These are phyloP conservation scores for Cyclina sinensis DNA, from an alignment of 1,140 invertebrate species.

Conservation along the genomic window DNA sequence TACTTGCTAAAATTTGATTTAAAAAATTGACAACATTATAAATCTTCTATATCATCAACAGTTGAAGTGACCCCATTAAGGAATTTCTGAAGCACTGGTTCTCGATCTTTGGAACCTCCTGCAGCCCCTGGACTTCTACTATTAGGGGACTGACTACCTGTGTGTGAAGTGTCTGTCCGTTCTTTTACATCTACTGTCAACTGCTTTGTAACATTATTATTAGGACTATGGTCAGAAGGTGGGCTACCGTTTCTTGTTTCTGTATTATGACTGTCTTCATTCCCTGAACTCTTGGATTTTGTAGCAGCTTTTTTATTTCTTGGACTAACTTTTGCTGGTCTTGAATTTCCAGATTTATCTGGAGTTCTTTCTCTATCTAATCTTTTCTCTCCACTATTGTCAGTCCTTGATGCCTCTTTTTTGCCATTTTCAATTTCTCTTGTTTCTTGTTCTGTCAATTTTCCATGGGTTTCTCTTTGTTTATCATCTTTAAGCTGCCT, in stretches of 20 bases:
- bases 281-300: constrained; percentile 46
- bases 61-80: constrained; percentile 60
- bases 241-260: constrained; percentile 18
- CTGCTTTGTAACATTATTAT: constrained; percentile 32
- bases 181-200: constrained; percentile 21
- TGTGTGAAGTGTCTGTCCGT: constrained; percentile 5
- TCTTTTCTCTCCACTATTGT: background rate
- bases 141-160: constrained; percentile 18
- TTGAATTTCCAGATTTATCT: constrained; percentile 29
- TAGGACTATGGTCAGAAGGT: constrained; percentile 20
- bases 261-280: background rate
- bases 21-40: constrained; percentile 31
- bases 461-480: background rate
- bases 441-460: background rate
- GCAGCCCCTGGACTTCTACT: constrained; percentile 30
- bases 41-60: constrained; percentile 66
- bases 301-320: constrained; percentile 21
- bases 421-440: background rate
- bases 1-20: constrained; percentile 41
- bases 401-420: background rate
- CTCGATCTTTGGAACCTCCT: constrained; percentile 26
- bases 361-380: constrained; percentile 25
- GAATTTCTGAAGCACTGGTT: constrained; percentile 54
- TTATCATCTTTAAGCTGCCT: background rate
- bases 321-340: constrained; percentile 36